Evolutionary conservation across 2,113 vertebrate species (phyloP).

Genomic region (Prionailurus bengalensis): DNA sequence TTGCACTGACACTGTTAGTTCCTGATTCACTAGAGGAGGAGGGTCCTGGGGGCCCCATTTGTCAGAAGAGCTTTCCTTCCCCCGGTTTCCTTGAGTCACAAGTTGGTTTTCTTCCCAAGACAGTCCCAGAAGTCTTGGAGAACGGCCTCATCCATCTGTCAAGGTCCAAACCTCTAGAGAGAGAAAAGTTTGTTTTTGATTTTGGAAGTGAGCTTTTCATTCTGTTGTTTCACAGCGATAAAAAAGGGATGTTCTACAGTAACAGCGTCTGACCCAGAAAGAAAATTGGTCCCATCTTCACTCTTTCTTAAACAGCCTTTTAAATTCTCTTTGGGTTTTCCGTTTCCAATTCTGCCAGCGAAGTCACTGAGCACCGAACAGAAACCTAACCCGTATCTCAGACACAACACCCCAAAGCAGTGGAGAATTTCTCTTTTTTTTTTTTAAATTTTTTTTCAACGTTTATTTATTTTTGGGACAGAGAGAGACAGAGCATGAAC

Average conservation of each 20-base stretch:
- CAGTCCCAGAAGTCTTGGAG: background rate
- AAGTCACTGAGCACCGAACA: background rate
- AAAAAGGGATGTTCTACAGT: background rate
- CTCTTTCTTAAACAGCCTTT: conserved; percentile 37
- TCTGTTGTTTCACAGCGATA: background rate
- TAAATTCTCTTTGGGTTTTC: conserved; percentile 55
- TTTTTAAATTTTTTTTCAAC: too few relatives aligned
- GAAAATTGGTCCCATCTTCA: background rate
- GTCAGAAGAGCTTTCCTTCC: background rate
- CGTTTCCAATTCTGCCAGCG: conserved; percentile 20
- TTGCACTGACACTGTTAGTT: background rate
- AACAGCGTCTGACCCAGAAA: background rate
- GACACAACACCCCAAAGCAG: background rate
- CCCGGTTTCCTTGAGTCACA: background rate
- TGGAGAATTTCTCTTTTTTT: background rate
- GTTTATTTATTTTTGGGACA: too few relatives aligned
- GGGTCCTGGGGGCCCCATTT: too few relatives aligned
- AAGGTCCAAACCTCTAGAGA: background rate
- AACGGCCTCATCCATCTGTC: background rate
- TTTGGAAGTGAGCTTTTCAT: conserved; percentile 4
- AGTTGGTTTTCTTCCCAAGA: background rate
- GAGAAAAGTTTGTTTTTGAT: background rate
- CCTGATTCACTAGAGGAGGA: background rate
- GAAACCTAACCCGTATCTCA: background rate
- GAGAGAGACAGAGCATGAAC: too few relatives aligned